Percentiles rank a stretch among this genome's conserved stretches.
These are phyloP conservation scores for Tyto alba DNA, from an alignment of 2,113 vertebrate genomes.

Conservation along the genomic window DNA sequence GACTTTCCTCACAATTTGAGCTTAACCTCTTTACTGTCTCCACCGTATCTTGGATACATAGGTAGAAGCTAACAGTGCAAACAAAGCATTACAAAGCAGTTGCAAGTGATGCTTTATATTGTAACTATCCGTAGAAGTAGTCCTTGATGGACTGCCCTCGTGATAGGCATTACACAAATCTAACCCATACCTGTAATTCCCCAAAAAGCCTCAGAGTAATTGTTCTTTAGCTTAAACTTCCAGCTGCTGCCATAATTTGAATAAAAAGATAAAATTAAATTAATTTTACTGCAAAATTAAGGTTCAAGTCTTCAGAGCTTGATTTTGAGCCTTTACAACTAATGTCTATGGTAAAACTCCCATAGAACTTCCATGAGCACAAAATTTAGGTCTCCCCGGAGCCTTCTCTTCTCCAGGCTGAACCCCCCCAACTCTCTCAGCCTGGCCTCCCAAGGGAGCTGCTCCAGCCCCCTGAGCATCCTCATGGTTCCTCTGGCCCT, in stretches of 20 bases:
- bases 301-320: neutral
- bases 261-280: neutral
- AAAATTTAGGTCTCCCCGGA: neutral
- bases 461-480: too few relatives aligned
- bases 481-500: too few relatives aligned
- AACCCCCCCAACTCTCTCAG: too few relatives aligned
- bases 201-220: neutral
- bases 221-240: neutral
- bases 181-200: neutral
- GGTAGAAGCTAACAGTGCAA: neutral
- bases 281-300: neutral
- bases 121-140: neutral
- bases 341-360: neutral
- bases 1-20: neutral
- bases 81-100: neutral
- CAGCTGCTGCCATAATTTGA: neutral
- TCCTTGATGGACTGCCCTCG: neutral
- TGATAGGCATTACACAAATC: neutral
- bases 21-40: neutral
- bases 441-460: too few relatives aligned
- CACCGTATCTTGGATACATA: neutral
- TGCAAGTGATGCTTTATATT: neutral
- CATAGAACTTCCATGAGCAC: neutral
- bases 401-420: too few relatives aligned
- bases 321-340: neutral